Evolutionary conservation across 2,888 invertebrate genomes (phyloP).

Genomic region (Psococerastis gibbosa): DNA sequence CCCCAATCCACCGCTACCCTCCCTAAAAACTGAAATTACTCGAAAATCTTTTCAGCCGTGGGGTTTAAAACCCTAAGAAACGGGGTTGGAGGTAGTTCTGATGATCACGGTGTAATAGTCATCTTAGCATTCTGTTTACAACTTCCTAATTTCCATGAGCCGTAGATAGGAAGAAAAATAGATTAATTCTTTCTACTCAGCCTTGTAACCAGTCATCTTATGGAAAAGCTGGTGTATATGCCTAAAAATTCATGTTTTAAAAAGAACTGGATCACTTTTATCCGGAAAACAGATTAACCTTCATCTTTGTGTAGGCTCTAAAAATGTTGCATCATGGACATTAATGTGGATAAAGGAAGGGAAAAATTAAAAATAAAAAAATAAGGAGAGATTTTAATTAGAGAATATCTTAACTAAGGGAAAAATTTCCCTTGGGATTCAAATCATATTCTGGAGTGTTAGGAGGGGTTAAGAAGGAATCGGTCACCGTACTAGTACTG

Average conservation of each 20-base stretch:
- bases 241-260: constrained; percentile 8
- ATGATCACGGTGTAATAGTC: too few relatives aligned
- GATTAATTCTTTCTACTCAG: constrained; percentile 2
- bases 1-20: not conserved
- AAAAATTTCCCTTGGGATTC: constrained; percentile 9
- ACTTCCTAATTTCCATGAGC: constrained; percentile 2
- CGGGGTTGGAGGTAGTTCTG: too few relatives aligned
- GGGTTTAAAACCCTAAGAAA: not conserved
- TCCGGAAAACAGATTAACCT: not conserved
- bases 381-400: constrained; percentile 8
- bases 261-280: constrained; percentile 9
- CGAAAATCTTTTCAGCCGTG: constrained; percentile 9
- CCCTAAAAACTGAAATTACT: constrained; percentile 10
- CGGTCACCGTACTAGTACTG: too few relatives aligned
- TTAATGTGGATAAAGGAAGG: constrained; percentile 6
- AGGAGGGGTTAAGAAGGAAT: too few relatives aligned
- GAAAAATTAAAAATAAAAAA: constrained; percentile 5
- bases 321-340: constrained; percentile 11
- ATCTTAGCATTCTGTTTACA: too few relatives aligned
- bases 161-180: constrained; percentile 8
- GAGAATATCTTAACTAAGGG: constrained; percentile 7
- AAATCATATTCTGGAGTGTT: constrained; percentile 3
- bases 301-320: constrained; percentile 2
- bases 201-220: constrained; percentile 1
- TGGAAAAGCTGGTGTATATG: not conserved